These are phyloP conservation scores for Aspidiotus rigidus DNA, from an alignment of 2,888 invertebrate genomes.

Conservation along the genomic window DNA sequence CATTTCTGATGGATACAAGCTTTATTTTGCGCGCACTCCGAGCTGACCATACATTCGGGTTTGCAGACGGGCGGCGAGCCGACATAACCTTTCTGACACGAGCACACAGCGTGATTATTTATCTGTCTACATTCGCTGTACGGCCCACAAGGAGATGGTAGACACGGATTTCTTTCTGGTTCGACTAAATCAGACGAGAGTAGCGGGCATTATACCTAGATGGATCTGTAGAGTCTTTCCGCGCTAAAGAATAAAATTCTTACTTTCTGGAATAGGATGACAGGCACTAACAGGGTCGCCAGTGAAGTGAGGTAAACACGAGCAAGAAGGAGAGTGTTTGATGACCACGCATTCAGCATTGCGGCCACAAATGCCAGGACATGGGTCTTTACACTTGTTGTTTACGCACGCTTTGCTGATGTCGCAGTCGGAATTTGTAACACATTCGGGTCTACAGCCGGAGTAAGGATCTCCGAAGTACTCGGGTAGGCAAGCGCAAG, in stretches of 20 bases:
- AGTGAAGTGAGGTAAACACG: constrained; percentile 65
- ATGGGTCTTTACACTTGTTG: constrained; percentile 76
- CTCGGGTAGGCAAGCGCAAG: constrained; percentile 70
- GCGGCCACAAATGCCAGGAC: constrained; percentile 69
- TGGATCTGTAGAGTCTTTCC: too few species aligned
- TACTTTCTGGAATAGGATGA: constrained; percentile 42
- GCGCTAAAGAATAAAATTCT: constrained; percentile 27
- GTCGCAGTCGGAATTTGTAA: constrained; percentile 70
- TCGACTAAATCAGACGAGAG: constrained; percentile 10
- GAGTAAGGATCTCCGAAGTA: constrained; percentile 81
- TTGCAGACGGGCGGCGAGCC: constrained; percentile 68
- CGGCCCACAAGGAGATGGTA: constrained; percentile 68
- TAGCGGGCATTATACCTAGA: too few species aligned
- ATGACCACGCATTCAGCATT: constrained; percentile 69
- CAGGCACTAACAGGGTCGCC: constrained; percentile 58
- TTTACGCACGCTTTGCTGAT: constrained; percentile 68
- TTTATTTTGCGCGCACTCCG: constrained; percentile 63
- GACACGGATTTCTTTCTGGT: constrained; percentile 52
- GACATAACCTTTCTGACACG: constrained; percentile 60
- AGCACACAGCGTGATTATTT: constrained; percentile 65
- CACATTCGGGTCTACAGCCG: constrained; percentile 76
- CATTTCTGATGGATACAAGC: constrained; percentile 72
- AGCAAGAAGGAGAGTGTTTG: constrained; percentile 73
- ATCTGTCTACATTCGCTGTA: constrained; percentile 64
- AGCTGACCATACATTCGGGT: constrained; percentile 68